Evolutionary conservation across 2,113 vertebrate genomes (phyloP).

Genomic region (Uria lomvia): DNA sequence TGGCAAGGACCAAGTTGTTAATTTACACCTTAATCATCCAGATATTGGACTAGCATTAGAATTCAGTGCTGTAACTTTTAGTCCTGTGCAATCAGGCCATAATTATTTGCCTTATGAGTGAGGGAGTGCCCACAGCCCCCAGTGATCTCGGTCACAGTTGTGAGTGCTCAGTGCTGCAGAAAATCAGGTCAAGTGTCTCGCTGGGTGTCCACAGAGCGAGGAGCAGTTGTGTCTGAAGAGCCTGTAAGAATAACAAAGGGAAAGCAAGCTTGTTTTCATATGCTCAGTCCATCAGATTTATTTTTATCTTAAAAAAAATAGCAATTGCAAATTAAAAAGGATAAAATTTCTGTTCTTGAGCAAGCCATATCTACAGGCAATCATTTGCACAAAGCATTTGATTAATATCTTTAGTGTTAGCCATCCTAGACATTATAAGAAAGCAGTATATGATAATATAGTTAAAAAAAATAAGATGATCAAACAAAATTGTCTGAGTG

Average conservation of each 20-base stretch:
- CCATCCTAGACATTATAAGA: not conserved
- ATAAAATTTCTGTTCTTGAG: not conserved
- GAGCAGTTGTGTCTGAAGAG: not conserved
- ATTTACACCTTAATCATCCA: not conserved
- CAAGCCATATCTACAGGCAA: not conserved
- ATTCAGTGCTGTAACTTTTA: not conserved
- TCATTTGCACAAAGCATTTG: not conserved
- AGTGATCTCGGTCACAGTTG: not conserved
- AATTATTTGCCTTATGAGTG: not conserved
- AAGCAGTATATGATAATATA: not conserved
- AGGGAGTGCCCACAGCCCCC: accelerated
- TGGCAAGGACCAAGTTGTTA: not conserved
- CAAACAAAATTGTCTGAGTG: not conserved
- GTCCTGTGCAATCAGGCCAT: not conserved
- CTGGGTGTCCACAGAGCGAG: not conserved
- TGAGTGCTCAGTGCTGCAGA: conserved; percentile 49
- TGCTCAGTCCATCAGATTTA: not conserved
- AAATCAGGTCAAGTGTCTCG: conserved; percentile 53
- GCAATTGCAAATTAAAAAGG: not conserved
- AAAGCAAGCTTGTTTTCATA: not conserved
- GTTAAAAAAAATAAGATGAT: not conserved
- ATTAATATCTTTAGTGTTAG: not conserved
- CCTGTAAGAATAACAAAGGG: not conserved
- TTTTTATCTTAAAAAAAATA: not conserved
- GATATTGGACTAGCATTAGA: not conserved